Evolutionary conservation across 2,113 vertebrate species (phyloP), one percentile per base, ranked within the genome.

Genomic region (Hemiscyllium ocellatum): DNA sequence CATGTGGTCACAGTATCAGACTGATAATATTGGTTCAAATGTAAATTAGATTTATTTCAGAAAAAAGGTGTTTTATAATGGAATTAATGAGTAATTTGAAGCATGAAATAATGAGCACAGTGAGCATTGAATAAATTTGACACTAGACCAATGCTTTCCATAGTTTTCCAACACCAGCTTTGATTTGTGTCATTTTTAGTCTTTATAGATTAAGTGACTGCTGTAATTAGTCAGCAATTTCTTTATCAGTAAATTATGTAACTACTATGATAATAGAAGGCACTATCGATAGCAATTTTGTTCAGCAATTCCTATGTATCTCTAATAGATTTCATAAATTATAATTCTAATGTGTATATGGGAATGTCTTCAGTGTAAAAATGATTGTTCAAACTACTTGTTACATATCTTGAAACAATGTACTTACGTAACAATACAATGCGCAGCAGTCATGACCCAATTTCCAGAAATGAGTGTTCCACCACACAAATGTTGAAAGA

Each of bases 401-500:
- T 47, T 42, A 13, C 80, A 72, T 8, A 52, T 87, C 47, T 87
- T 87, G 37, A 66, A 37, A 22, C n/a, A 20, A 66, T 37, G 3
- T 0, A 93, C 89, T 93, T 93, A 93, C 89, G 19, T 6, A 66
- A 93, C 5, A 10, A 93, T 93, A 15, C 89, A 93, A 66, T 93
- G 89, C 0, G 17, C 56, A 20, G 89, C 89, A 66, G 89, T 93
- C 89, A 93, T 22, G 33, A 93, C 61, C 89, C 89, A 93, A 1
- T 37, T 8, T 20, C 1, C 0, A 93, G 89, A 22, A 66, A 93
- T 37, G 2, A 93, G 33, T 0, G 61, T 20, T 93, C 89, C 89
- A 65, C 61, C 89, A 37, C 89, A 93, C 61, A 93, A 22, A 68
- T 93, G 89, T 33, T 93, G 89, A 19, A 93, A 93, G 89, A 22